phyloP scores from a whole-genome alignment of 2,888 invertebrate genomes.

The Eutolmus rufibarbis region DNA sequence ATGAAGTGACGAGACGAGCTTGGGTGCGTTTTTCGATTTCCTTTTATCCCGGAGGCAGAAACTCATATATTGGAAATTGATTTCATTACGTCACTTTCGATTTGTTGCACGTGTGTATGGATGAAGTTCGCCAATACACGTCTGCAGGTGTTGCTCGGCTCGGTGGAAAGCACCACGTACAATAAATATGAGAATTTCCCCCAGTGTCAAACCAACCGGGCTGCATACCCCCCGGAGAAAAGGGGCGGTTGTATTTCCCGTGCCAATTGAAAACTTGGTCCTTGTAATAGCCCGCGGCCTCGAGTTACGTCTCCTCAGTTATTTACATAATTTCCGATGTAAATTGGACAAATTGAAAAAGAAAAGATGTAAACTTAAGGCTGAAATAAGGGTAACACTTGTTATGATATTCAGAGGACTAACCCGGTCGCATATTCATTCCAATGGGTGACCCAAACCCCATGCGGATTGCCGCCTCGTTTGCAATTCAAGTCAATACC shows the following conservation, averaged over 20 bases:
- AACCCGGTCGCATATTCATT: conserved; percentile 37
- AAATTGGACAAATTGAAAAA: conserved; percentile 48
- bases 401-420: conserved; percentile 38
- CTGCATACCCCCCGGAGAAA: not conserved
- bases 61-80: conserved; percentile 47
- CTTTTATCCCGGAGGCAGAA: conserved; percentile 44
- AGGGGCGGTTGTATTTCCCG: conserved; percentile 19
- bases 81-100: conserved; percentile 46
- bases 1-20: conserved; percentile 22
- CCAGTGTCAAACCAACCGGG: not conserved
- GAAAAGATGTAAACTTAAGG: conserved; percentile 44
- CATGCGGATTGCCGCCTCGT: conserved; percentile 47
- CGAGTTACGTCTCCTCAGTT: not conserved
- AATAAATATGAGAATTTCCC: not conserved
- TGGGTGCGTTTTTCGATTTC: conserved; percentile 44
- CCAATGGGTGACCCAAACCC: conserved; percentile 30
- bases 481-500: conserved; percentile 51
- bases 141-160: not conserved
- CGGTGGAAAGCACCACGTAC: not conserved
- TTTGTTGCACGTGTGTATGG: conserved; percentile 27
- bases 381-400: conserved; percentile 39
- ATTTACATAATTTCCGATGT: conserved; percentile 48
- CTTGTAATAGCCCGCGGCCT: conserved; percentile 29
- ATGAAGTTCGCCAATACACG: not conserved
- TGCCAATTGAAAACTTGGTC: conserved; percentile 37